Evolutionary conservation across 2,797 vertebrate species (phyloP), one percentile per base, ranked within the genome.

Genomic region (Chaenodraco wilsoni): DNA sequence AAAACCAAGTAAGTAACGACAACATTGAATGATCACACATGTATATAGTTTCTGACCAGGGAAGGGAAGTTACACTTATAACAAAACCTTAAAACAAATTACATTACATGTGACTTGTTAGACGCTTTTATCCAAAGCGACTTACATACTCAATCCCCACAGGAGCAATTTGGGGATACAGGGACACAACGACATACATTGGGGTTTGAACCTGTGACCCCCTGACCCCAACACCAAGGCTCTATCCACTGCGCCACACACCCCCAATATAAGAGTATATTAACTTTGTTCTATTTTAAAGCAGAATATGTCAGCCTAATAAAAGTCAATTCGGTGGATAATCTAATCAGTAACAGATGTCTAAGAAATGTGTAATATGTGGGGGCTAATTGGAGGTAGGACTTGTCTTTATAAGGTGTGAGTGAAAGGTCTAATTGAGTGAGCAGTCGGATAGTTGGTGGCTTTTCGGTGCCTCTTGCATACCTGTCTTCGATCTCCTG

Each of bases 401-500:
- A 27, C 4, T 1, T 27, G 1, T 27, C 27, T 27, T 17, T 7
- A 21, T 57, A 13, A 5, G 1, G 21, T 41, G 0, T 57, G 3
- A 17, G 10, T 21, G 11, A 13, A 0, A 19, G 50, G 14, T 66
- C 9, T 27, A 27, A 69, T 52, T 56, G 9, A 13, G 11, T 1
- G 52, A 21, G 10, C 9, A 57, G 16, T 37, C n/a, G 46, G 23
- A 15, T 17, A 44, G 19, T 27, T 66, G 37, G 5, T n/a, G 14
- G 19, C 52, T 63, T 51, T 9, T 44, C 1, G 54, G 0, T 5
- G 8, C 19, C 40, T n/a, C 10, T 16, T 73, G 3, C 75, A 69
- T 67, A 95, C 95, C 95, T 89, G 74, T 95, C 93, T 77, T 96
- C 95, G 1, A 96, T 96, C 86, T 96, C 95, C 79, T 88, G 93